phyloP scores from a whole-genome alignment of 2,797 vertebrate genomes.

The Stomatorhinus walkeri region DNA sequence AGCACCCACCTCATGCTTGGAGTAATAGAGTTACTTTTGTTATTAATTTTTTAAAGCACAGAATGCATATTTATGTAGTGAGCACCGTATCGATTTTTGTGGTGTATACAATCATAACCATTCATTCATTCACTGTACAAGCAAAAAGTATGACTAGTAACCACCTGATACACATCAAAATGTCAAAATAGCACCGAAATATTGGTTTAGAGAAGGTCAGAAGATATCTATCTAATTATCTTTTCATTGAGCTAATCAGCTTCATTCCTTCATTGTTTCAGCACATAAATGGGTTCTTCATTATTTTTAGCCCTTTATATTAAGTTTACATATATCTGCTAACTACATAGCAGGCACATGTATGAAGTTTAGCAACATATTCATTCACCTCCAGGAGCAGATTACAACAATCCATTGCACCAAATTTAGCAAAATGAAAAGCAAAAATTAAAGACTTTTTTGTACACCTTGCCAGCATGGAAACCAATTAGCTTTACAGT shows the following conservation, averaged over 20 bases:
- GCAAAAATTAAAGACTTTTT: not conserved
- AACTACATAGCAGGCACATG: not conserved
- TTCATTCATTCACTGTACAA: not conserved
- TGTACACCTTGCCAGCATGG: not conserved
- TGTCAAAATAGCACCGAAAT: not conserved
- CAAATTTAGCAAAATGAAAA: not conserved
- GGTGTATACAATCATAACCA: not conserved
- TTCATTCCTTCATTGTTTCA: not conserved
- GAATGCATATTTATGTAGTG: not conserved
- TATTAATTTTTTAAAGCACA: not conserved
- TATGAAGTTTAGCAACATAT: not conserved
- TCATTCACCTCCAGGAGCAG: not conserved
- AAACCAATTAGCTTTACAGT: not conserved
- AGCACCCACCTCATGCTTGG: not conserved
- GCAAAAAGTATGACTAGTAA: not conserved
- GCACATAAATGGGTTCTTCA: not conserved
- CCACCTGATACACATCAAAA: not conserved
- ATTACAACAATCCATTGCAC: not conserved
- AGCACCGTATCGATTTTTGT: not conserved
- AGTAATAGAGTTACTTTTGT: not conserved
- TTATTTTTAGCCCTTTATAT: not conserved
- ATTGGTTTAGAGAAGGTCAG: not conserved
- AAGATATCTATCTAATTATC: not conserved
- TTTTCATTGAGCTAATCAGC: not conserved
- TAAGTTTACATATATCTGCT: not conserved